Conservation (phyloP, 2,888 invertebrate genomes). For the Pachymerium ferrugineum region DNA sequence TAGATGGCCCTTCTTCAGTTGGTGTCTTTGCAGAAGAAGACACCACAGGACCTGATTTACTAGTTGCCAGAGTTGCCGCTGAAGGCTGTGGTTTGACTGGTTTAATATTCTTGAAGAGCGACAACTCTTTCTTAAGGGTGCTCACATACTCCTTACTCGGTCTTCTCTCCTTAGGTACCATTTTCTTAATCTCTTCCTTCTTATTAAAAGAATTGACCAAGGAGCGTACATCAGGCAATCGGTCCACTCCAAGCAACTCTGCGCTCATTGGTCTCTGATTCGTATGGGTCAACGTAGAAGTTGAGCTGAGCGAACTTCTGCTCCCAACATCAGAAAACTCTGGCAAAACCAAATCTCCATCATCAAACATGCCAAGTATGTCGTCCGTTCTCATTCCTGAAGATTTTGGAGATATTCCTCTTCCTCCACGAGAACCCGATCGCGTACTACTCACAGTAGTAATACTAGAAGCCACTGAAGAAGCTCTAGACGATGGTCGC, state of each 20-base stretch:
- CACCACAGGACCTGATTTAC: background rate
- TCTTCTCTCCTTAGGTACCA: background rate
- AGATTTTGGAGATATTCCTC: background rate
- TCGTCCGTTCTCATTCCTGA: background rate
- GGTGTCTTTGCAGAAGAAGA: background rate
- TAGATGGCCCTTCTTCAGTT: background rate
- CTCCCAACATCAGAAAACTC: background rate
- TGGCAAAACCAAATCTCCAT: background rate
- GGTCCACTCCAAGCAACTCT: constrained; percentile 20
- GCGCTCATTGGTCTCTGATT: constrained; percentile 23
- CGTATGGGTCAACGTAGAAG: background rate
- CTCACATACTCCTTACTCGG: constrained; percentile 19
- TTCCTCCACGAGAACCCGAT: background rate
- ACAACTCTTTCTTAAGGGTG: constrained; percentile 1
- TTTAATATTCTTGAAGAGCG: constrained; percentile 27
- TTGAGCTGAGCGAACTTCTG: background rate
- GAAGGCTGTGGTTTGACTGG: background rate
- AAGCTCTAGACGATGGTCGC: background rate
- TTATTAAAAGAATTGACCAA: constrained; percentile 29
- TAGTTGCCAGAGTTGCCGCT: background rate
- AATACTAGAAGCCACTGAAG: background rate
- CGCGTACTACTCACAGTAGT: background rate
- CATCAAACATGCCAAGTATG: too few species aligned
- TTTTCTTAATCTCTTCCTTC: too few species aligned
- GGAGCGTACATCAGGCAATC: constrained; percentile 28